Evolutionary conservation across 2,797 vertebrate species (phyloP).

Genomic region (Mus caroli): DNA sequence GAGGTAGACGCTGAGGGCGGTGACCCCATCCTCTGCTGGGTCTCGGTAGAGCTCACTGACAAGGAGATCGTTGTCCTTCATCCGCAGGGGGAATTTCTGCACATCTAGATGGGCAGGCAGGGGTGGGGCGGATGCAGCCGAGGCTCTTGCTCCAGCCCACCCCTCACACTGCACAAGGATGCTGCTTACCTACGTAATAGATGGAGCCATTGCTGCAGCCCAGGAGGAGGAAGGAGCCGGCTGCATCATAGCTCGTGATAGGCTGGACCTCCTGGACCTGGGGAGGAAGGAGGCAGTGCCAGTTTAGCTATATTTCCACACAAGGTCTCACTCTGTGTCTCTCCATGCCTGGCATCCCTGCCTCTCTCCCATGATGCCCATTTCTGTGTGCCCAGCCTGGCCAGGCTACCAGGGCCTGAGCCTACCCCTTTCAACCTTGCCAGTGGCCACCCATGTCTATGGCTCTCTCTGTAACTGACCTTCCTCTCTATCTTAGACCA

Average conservation of each 20-base stretch:
- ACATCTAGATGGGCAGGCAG: constrained; percentile 89
- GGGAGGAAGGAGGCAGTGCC: not conserved
- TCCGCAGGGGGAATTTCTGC: constrained; percentile 96
- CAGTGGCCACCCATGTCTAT: not conserved
- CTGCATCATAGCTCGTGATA: constrained; percentile 96
- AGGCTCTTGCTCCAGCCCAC: no score
- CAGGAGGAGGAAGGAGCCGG: constrained; percentile 95
- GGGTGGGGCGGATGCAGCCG: rapidly evolving
- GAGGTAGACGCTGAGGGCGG: constrained; percentile 96
- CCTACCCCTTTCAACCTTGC: no score
- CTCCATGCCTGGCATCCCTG: not conserved
- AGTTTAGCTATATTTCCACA: not conserved
- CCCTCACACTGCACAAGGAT: rapidly evolving
- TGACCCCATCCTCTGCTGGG: constrained; percentile 95
- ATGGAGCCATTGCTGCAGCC: constrained; percentile 96
- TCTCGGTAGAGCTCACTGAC: constrained; percentile 96
- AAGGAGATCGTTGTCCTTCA: constrained; percentile 97
- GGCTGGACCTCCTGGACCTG: constrained; percentile 96
- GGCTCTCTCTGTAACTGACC: not conserved
- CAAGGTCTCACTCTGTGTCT: not conserved
- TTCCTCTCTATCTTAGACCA: not conserved
- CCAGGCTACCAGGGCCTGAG: rapidly evolving
- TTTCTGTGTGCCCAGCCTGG: not conserved
- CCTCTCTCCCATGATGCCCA: rapidly evolving
- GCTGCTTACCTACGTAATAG: constrained; percentile 90